Conservation (phyloP, 2,888 invertebrate species). For the Brenthis daphne region DNA sequence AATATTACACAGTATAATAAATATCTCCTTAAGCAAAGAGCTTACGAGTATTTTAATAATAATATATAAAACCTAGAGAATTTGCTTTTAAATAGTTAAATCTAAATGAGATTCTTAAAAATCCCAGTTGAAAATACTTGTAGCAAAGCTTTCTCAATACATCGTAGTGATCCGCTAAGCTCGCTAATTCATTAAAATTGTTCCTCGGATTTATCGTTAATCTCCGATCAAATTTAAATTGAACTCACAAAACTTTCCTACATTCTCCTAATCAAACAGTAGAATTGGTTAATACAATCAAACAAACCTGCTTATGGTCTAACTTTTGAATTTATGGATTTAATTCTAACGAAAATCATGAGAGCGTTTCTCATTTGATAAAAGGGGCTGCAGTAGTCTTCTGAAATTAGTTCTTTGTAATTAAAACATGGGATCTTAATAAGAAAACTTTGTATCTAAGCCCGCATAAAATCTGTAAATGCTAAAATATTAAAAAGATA, state of each 20-base stretch:
- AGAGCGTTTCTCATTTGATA: background rate
- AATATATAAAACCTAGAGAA: no score
- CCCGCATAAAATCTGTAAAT: background rate
- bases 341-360: conserved; percentile 12
- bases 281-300: conserved; percentile 24
- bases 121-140: conserved; percentile 22
- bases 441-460: background rate
- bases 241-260: conserved; percentile 34
- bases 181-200: conserved; percentile 37
- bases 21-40: no score
- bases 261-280: conserved; percentile 29
- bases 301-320: conserved; percentile 22
- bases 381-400: background rate
- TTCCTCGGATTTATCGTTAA: conserved; percentile 30
- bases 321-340: conserved; percentile 22
- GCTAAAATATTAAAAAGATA: no score
- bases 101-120: conserved; percentile 19
- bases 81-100: background rate
- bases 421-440: background rate
- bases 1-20: no score
- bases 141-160: conserved; percentile 24
- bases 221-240: conserved; percentile 35
- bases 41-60: no score
- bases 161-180: conserved; percentile 28
- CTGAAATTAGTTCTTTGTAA: background rate